These are phyloP conservation scores for Galeopterus variegatus DNA, from an alignment of 2,113 vertebrate genomes.

Conservation along the genomic window DNA sequence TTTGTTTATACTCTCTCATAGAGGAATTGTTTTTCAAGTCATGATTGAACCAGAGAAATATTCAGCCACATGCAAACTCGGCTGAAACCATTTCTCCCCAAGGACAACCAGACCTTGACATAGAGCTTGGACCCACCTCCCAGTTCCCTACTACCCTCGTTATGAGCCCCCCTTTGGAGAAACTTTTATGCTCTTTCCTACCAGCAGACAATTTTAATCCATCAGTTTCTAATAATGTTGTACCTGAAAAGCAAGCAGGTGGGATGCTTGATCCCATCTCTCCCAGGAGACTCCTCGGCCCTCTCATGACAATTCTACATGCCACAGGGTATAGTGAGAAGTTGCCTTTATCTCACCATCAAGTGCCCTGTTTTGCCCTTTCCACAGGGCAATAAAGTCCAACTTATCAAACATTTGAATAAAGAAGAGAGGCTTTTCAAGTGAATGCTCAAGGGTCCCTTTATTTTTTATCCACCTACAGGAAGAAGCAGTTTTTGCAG, in stretches of 20 bases:
- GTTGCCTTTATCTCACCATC: neutral
- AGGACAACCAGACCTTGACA: neutral
- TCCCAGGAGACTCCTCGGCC: neutral
- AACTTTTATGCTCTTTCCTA: neutral
- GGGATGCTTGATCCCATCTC: neutral
- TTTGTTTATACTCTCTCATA: neutral
- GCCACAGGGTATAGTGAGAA: neutral
- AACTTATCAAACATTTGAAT: neutral
- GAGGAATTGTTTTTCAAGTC: neutral
- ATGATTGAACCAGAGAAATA: neutral
- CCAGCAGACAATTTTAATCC: neutral
- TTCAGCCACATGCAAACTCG: neutral
- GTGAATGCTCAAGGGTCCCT: neutral
- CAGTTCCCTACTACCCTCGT: neutral
- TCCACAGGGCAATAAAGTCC: neutral
- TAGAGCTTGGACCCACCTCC: neutral
- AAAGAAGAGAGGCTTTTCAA: neutral
- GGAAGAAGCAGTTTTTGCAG: neutral
- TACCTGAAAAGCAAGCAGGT: neutral
- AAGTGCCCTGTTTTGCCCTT: neutral
- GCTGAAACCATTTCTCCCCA: neutral
- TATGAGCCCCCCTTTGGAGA: neutral
- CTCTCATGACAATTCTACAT: neutral
- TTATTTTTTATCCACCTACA: neutral
- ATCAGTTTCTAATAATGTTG: neutral